Base-by-base conservation (phyloP, 2,797 vertebrate species). In the Notamacropus eugenii region DNA sequence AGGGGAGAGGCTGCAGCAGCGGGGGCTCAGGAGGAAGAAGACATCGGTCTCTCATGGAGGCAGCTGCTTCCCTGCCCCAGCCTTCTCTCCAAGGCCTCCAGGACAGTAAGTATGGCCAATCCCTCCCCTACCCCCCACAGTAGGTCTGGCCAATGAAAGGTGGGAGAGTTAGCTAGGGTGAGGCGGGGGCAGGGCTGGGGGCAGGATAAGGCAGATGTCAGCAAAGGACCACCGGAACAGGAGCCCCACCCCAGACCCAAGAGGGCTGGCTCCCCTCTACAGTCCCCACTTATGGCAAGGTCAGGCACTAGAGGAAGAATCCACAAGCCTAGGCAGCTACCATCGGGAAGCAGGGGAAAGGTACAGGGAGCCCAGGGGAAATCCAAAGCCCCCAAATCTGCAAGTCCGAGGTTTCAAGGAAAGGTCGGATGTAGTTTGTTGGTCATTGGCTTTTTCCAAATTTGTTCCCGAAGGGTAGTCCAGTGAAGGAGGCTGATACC, bases 11-110 rank as follows among this genome's bases (percentile, higher is more conserved):
- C 57, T 57, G 90, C 90, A 54, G 92, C 40, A 92, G 40, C 0
- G 0, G 0, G 0, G 50, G 12, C 62, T 31, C n/a, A 9, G 40
- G 62, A 34, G 58, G 52, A 82, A 34, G n/a, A 1, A 90, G 91
- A 56, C 90, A 28, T 87, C n/a, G 34, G 62, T 74, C 90, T 91
- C 50, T 31, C 40, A 11, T 27, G 40, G 74, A 87, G 74, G 74
- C 27, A 87, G 74, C 40, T 11, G 40, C 67, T 82, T 46, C 67
- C 40, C n/a, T 1, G 8, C 9, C 40, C 67, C 40, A 12, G 12
- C 9, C 40, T 50, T 87, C 74, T 46, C n/a, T 82, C 22, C 22
- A 46, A 87, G 67, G 40, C 22, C 19, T 82, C n/a, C 22, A 5
- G 24, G 40, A 9, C 74, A 87, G 74, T 10, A 27, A 87, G 40